These are phyloP conservation scores for Corythornis vintsioides DNA, from an alignment of 2,113 vertebrate genomes.

Conservation along the genomic window DNA sequence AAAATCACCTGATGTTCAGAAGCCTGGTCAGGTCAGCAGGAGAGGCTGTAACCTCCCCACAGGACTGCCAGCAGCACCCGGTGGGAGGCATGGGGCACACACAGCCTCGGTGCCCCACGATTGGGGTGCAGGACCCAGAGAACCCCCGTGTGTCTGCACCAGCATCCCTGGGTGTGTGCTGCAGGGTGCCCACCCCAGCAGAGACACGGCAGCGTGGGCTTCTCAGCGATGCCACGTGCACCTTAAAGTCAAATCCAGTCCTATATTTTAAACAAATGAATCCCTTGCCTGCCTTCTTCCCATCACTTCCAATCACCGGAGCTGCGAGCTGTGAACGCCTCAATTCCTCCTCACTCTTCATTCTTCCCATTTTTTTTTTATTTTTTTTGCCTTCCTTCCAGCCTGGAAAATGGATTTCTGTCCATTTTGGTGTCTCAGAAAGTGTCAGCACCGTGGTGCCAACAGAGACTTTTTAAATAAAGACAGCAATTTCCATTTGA, in stretches of 20 bases:
- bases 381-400: conserved; percentile 8
- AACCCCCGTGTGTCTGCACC: rapidly evolving
- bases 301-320: conserved; percentile 10
- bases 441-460: neutral
- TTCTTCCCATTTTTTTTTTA: conserved; percentile 11
- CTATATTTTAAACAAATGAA: neutral
- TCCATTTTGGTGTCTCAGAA: conserved; percentile 4
- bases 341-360: conserved; percentile 45
- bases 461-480: conserved; percentile 11
- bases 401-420: conserved; percentile 50
- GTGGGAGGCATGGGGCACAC: rapidly evolving
- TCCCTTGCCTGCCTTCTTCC: neutral
- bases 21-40: neutral
- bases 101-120: rapidly evolving
- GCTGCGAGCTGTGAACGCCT: neutral
- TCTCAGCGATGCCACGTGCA: neutral
- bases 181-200: neutral
- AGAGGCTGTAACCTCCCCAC: neutral
- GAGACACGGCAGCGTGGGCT: rapidly evolving
- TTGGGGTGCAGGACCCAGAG: neutral
- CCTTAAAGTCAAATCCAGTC: neutral
- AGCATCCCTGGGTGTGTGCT: neutral
- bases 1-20: no score
- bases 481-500: conserved; percentile 43
- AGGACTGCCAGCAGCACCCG: neutral